Evolutionary conservation across 1,140 invertebrate species (phyloP).

Genomic region (Heliothis virescens): DNA sequence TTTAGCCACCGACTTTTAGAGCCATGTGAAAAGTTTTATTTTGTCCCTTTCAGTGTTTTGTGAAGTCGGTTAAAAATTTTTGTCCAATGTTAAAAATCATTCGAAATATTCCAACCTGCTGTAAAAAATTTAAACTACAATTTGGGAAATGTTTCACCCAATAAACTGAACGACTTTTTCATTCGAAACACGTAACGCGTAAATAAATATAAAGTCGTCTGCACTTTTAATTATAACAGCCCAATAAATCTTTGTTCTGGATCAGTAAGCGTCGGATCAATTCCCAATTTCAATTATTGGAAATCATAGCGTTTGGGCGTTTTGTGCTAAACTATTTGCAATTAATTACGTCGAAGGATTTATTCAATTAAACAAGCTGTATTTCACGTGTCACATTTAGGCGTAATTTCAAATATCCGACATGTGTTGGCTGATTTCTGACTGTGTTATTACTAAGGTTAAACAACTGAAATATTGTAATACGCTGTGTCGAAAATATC

Average conservation of each 20-base stretch:
- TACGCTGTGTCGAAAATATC: neutral
- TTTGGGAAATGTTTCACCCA: too few relatives aligned
- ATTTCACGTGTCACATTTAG: neutral
- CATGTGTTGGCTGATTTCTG: neutral
- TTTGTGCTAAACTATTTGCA: neutral
- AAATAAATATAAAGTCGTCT: neutral
- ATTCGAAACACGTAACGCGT: too few relatives aligned
- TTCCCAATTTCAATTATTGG: constrained; percentile 37
- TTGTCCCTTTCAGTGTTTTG: too few relatives aligned
- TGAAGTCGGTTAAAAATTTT: too few relatives aligned
- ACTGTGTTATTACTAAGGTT: neutral
- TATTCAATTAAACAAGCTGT: neutral
- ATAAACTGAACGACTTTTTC: too few relatives aligned
- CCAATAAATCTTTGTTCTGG: neutral
- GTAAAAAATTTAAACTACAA: too few relatives aligned
- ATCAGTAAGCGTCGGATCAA: neutral
- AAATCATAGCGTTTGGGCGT: constrained; percentile 4
- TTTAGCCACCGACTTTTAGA: too few relatives aligned
- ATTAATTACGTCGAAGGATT: neutral
- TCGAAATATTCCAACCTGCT: too few relatives aligned
- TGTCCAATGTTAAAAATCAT: too few relatives aligned
- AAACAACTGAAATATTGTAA: neutral
- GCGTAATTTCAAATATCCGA: neutral
- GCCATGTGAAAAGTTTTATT: too few relatives aligned
- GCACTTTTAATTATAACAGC: neutral